Evolutionary conservation across 2,113 vertebrate species (phyloP).

Genomic region (Equus quagga): DNA sequence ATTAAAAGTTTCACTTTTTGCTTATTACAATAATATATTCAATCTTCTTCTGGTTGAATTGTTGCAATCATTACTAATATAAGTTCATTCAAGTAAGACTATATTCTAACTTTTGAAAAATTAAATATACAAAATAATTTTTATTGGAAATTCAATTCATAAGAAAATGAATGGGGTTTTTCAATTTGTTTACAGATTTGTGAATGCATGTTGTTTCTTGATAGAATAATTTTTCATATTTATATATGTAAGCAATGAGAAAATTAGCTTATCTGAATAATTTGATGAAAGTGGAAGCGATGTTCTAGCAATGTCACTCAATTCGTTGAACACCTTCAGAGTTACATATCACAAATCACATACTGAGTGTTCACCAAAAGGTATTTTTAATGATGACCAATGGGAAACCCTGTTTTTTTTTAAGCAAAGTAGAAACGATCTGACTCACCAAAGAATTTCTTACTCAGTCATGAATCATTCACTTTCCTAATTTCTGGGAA

Average conservation of each 20-base stretch:
- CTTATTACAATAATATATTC: neutral
- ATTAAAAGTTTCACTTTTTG: neutral
- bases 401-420: neutral
- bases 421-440: neutral
- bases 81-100: neutral
- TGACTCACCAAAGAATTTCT: conserved; percentile 35
- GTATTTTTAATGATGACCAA: neutral
- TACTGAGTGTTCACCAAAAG: neutral
- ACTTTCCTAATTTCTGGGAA: conserved; percentile 41
- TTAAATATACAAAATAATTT: neutral
- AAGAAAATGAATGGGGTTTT: neutral
- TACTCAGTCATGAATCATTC: conserved; percentile 26
- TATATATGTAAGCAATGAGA: neutral
- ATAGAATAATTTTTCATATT: neutral
- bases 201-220: neutral
- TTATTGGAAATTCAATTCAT: neutral
- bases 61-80: neutral
- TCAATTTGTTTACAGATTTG: neutral
- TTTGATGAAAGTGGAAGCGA: neutral
- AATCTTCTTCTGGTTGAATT: neutral
- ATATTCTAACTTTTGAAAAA: neutral
- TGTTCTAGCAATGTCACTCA: neutral
- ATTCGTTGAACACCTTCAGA: neutral
- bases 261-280: neutral
- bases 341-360: neutral